Conservation (phyloP, 1,140 invertebrate species). For the Trachelipus rathkii region DNA sequence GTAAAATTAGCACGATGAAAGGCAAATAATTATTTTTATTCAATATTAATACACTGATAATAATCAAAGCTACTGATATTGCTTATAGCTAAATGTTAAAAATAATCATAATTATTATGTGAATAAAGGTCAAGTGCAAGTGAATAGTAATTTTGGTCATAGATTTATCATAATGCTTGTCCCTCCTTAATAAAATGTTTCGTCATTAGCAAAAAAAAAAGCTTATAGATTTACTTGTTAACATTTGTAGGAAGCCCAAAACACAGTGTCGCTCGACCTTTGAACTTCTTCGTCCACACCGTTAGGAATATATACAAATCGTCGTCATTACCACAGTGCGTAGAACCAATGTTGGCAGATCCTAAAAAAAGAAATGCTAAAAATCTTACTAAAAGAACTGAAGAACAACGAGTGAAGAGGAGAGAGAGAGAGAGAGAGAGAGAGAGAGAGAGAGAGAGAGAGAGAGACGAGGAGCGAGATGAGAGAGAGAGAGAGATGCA, state of each 20-base stretch:
- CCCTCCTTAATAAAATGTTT: too few relatives aligned
- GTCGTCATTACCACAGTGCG: background rate
- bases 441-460: too few relatives aligned
- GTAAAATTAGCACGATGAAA: too few relatives aligned
- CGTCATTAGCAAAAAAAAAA: too few relatives aligned
- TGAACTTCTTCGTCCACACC: background rate
- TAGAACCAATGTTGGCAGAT: background rate
- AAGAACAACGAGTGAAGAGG: background rate
- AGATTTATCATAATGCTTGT: too few relatives aligned
- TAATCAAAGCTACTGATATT: too few relatives aligned
- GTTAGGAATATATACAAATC: background rate
- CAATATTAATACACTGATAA: too few relatives aligned
- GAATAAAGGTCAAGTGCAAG: background rate
- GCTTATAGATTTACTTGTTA: background rate
- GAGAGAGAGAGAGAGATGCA: too few relatives aligned
- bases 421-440: background rate
- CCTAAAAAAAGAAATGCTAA: background rate
- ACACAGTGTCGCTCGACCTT: background rate
- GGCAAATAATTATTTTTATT: too few relatives aligned
- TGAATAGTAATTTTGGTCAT: too few relatives aligned
- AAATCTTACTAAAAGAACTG: background rate
- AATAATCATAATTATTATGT: background rate
- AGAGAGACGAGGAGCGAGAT: too few relatives aligned
- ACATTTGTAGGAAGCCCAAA: background rate
- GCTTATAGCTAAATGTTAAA: background rate